Conservation (phyloP, 2,113 vertebrate genomes). For the Pelobates fuscus region DNA sequence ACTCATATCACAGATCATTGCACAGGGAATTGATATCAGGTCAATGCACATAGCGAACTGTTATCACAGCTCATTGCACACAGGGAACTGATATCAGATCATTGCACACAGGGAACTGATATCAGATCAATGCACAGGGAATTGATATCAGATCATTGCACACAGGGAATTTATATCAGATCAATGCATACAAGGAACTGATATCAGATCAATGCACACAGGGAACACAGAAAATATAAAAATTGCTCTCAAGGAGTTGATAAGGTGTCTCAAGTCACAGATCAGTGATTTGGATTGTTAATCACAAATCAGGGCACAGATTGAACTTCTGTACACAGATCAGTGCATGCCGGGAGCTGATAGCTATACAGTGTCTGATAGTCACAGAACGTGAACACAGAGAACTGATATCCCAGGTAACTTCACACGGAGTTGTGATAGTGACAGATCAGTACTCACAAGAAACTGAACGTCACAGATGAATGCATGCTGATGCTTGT, state of each 20-base stretch:
- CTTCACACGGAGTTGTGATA: neutral
- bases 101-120: neutral
- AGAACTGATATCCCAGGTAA: too few relatives aligned
- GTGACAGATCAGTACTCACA: constrained; percentile 13
- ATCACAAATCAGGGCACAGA: constrained; percentile 5
- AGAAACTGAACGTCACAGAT: neutral
- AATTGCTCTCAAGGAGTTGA: too few relatives aligned
- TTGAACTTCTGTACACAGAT: neutral
- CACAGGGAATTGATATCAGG: neutral
- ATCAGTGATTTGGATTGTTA: too few relatives aligned
- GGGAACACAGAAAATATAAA: too few relatives aligned
- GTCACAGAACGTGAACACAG: constrained; percentile 14
- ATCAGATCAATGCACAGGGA: neutral
- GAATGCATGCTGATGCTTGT: constrained; percentile 2
- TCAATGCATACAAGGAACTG: neutral
- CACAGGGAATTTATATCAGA: neutral
- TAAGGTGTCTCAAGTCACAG: too few relatives aligned
- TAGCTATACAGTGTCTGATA: too few relatives aligned
- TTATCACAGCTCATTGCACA: neutral
- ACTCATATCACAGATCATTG: neutral
- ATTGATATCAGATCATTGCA: constrained; percentile 1
- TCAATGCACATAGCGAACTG: neutral
- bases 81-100: neutral
- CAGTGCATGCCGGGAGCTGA: neutral
- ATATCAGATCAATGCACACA: too few relatives aligned